These are phyloP conservation scores for Dendrocopos noguchii DNA, from an alignment of 2,113 vertebrate genomes.

Conservation along the genomic window DNA sequence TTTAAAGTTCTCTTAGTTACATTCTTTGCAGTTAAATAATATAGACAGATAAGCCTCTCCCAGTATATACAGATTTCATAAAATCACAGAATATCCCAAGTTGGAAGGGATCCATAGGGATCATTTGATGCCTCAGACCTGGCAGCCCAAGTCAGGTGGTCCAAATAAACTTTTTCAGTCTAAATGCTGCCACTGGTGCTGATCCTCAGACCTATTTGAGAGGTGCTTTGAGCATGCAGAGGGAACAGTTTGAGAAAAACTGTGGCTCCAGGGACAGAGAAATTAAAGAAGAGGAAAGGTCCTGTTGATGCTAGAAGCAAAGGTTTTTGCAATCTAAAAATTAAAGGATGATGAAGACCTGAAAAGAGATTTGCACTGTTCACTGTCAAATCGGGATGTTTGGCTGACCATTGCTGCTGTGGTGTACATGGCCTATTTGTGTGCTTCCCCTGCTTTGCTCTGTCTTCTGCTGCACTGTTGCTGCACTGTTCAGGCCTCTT, in stretches of 20 bases:
- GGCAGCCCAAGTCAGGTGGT: background rate
- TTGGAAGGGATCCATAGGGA: background rate
- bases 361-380: background rate
- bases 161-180: background rate
- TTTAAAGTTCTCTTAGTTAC: background rate
- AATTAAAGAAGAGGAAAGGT: background rate
- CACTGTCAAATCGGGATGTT: accelerated
- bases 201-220: background rate
- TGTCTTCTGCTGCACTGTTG: background rate
- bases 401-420: background rate
- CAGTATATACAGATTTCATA: background rate
- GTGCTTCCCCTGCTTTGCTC: background rate
- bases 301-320: background rate
- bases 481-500: background rate
- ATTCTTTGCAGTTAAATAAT: background rate
- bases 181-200: background rate
- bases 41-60: background rate
- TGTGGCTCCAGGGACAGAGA: background rate
- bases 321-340: background rate
- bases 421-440: background rate
- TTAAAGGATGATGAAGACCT: background rate
- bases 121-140: background rate
- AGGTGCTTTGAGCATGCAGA: background rate
- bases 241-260: background rate
- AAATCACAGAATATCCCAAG: background rate